A percentile compares a stretch with the other conserved stretches of the same genome.
Evolutionary conservation across 2,113 vertebrate genomes (phyloP).

Genomic region (Strix uralensis): DNA sequence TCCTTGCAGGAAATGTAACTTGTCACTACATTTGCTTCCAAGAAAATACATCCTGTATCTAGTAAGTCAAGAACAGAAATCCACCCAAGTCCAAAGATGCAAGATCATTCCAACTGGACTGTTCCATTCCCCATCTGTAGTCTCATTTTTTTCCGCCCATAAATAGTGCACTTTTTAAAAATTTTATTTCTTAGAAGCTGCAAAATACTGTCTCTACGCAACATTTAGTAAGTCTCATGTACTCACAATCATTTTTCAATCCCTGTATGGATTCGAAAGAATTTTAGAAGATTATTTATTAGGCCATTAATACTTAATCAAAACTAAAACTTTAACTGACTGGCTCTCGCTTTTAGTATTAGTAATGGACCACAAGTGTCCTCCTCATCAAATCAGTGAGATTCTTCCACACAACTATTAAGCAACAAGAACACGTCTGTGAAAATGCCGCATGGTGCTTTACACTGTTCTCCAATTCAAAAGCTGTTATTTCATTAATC

Average conservation of each 20-base stretch:
- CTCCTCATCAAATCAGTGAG: background rate
- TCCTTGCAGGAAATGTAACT: background rate
- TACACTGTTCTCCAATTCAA: background rate
- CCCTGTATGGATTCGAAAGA: background rate
- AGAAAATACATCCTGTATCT: background rate
- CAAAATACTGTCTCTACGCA: background rate
- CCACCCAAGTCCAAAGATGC: background rate
- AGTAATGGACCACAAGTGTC: background rate
- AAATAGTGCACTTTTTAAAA: background rate
- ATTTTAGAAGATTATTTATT: background rate
- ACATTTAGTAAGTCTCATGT: background rate
- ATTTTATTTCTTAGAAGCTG: background rate
- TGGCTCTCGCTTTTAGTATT: background rate
- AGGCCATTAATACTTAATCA: background rate
- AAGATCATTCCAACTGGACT: background rate
- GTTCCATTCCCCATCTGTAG: background rate
- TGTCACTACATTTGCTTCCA: background rate
- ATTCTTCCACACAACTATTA: accelerated
- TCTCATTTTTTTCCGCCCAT: background rate
- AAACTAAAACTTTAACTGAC: background rate
- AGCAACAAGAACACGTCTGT: background rate
- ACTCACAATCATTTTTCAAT: background rate
- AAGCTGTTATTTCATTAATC: background rate
- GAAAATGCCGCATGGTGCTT: background rate
- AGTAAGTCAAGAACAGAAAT: background rate